Evolutionary conservation across 2,797 vertebrate species (phyloP), one percentile per base, ranked within the genome.

Genomic region (Eulemur rubriventer): DNA sequence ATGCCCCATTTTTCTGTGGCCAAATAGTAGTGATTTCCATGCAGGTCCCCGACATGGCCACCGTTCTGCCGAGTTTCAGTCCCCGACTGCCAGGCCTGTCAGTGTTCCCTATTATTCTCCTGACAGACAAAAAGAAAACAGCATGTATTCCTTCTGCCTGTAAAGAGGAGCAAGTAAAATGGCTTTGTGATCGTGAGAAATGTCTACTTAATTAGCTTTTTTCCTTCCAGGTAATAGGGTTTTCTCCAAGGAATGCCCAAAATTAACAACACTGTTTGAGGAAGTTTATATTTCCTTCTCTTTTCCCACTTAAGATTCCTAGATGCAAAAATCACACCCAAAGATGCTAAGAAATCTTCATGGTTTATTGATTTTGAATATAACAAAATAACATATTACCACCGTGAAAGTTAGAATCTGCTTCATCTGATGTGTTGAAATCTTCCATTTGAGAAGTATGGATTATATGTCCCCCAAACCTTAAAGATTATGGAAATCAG

Each of bases 131-230:
- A 95, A 86, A 57, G 80, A 80, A 92, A 95, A 55, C 65, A 93
- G 84, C 46, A 18, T 22, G 69, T 48, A 73, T 96, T 79, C 81
- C 88, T 75, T 95, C 63, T 92, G 78, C 69, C 55, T 59, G 0
- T 18, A 88, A 88, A 94, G 24, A 94, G 61, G 3, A 28, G 88
- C 52, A 79, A 90, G 87, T 48, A 52, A 95, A 95, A 93, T 43
- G 93, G 93, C 76, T 89, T 94, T 61, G 65, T 83, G 84, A 81
- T 20, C 63, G 63, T 92, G 86, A 94, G 92, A 86, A 93, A 92
- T n/a, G 38, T 88, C 18, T 17, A 76, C 46, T 70, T 96, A 94
- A 97, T 98, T 95, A 97, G 94, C 65, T 94, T 95, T 89, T 72
- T 79, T 85, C 91, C 80, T 96, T 95, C 86, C 35, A 93, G 84